These are phyloP conservation scores for Engystomops pustulosus DNA, from an alignment of 2,113 vertebrate species.

Conservation along the genomic window DNA sequence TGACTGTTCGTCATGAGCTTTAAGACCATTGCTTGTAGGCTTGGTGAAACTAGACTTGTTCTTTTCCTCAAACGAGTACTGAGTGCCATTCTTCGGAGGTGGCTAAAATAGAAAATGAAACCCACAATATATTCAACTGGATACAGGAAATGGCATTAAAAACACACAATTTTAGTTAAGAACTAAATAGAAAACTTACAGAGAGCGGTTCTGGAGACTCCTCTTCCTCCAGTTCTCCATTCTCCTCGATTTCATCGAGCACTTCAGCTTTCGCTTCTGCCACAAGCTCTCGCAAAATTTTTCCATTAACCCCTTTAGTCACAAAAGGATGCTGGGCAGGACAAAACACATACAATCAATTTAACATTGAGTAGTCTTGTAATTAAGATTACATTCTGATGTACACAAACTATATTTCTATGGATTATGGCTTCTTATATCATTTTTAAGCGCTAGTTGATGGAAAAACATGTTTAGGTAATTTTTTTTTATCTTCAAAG, in stretches of 20 bases:
- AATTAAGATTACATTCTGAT: no score
- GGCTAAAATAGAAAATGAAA: constrained; percentile 66
- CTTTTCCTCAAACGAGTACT: constrained; percentile 79
- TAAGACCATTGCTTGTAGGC: constrained; percentile 60
- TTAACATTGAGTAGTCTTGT: no score
- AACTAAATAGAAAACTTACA: constrained; percentile 67
- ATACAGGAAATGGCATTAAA: not conserved
- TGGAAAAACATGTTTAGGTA: no score
- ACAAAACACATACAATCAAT: constrained; percentile 15
- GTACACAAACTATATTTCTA: no score
- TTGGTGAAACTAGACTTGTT: not conserved
- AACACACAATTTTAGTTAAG: not conserved
- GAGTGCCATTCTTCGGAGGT: constrained; percentile 74
- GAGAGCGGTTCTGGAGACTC: constrained; percentile 68
- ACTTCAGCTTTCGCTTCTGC: constrained; percentile 97
- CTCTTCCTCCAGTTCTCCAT: constrained; percentile 76
- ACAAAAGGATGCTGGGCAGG: constrained; percentile 87
- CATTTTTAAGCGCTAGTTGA: no score
- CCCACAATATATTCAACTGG: not conserved
- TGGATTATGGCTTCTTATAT: no score
- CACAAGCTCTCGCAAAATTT: constrained; percentile 89
- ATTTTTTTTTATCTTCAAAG: no score
- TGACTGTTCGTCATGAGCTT: constrained; percentile 57
- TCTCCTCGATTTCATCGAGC: constrained; percentile 78
- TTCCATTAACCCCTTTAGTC: constrained; percentile 80